A percentile compares a stretch with the other conserved stretches of the same genome.
Conservation (phyloP, 2,113 vertebrate species). For the Illadopsis cleaveri region DNA sequence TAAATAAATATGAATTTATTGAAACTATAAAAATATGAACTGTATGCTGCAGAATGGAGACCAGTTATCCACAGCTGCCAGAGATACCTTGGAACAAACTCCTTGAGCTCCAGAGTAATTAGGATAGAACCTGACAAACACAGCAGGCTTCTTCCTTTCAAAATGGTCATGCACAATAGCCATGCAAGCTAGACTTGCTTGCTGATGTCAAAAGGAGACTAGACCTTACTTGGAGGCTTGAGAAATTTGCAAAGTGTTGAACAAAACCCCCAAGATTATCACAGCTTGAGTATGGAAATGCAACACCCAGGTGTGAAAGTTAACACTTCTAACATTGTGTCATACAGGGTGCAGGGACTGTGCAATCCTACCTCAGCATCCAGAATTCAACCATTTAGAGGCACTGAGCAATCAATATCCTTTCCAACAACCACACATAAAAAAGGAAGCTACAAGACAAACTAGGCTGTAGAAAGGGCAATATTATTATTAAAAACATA, state of each 20-base stretch:
- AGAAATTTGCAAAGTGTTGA: slow-evolving; percentile 4
- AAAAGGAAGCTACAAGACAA: not conserved
- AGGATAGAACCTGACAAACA: not conserved
- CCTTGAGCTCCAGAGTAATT: not conserved
- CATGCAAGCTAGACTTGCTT: not conserved
- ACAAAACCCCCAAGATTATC: slow-evolving; percentile 16
- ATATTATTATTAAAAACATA: not conserved
- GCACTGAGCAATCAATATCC: not conserved
- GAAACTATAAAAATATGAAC: not conserved
- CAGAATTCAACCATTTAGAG: not conserved
- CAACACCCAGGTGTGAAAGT: slow-evolving; percentile 30
- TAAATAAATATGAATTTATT: not conserved
- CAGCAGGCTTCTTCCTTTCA: not conserved
- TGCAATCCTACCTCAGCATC: not conserved
- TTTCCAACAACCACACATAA: not conserved
- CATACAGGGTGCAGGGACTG: not conserved
- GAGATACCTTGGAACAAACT: not conserved
- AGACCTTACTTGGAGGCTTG: not conserved
- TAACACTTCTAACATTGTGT: not conserved
- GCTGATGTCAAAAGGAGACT: not conserved
- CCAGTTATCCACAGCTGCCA: not conserved
- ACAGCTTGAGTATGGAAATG: not conserved
- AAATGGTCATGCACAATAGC: not conserved
- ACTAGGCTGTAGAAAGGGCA: not conserved
- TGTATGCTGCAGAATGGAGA: not conserved